Percentiles rank a stretch among this genome's conserved stretches.
phyloP scores from a whole-genome alignment of 2,113 vertebrate species.

The Trematocara nigrifrons region DNA sequence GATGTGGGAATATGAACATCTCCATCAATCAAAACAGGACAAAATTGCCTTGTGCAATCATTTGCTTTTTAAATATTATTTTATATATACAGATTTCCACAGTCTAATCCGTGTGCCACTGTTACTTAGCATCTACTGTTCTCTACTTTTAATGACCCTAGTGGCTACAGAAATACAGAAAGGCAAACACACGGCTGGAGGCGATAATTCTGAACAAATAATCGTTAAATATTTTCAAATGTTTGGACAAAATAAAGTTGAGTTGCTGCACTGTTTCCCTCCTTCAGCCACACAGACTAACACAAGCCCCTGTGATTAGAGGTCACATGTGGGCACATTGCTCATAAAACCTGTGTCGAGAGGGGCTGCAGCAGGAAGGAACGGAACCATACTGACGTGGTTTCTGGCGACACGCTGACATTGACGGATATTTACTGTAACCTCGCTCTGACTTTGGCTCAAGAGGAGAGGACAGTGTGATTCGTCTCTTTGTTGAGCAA shows the following conservation, averaged over 20 bases:
- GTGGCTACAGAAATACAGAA: slow-evolving; percentile 35
- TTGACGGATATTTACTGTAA: slow-evolving; percentile 41
- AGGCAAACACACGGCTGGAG: slow-evolving; percentile 22
- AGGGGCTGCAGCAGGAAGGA: not conserved
- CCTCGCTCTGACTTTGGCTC: not conserved
- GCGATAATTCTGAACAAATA: slow-evolving; percentile 48
- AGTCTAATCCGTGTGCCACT: not conserved
- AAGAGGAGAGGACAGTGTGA: not conserved
- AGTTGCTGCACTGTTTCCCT: not conserved
- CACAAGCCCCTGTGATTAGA: slow-evolving; percentile 3
- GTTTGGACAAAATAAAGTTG: slow-evolving; percentile 33
- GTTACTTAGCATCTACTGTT: not conserved
- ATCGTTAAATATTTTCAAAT: slow-evolving; percentile 42
- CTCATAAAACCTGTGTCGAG: slow-evolving; percentile 38
- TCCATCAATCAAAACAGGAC: slow-evolving; percentile 20
- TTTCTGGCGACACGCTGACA: slow-evolving; percentile 24
- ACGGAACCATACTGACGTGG: not conserved
- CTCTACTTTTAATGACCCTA: slow-evolving; percentile 6
- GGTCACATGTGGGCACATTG: slow-evolving; percentile 33
- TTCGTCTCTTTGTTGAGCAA: not conserved
- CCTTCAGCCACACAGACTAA: not conserved
- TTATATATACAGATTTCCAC: not conserved
- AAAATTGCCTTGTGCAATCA: slow-evolving; percentile 21
- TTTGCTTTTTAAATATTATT: slow-evolving; percentile 27
- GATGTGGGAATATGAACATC: slow-evolving; percentile 20